Conservation (phyloP, 2,888 invertebrate genomes). For the Lasioglossum zephyrum region DNA sequence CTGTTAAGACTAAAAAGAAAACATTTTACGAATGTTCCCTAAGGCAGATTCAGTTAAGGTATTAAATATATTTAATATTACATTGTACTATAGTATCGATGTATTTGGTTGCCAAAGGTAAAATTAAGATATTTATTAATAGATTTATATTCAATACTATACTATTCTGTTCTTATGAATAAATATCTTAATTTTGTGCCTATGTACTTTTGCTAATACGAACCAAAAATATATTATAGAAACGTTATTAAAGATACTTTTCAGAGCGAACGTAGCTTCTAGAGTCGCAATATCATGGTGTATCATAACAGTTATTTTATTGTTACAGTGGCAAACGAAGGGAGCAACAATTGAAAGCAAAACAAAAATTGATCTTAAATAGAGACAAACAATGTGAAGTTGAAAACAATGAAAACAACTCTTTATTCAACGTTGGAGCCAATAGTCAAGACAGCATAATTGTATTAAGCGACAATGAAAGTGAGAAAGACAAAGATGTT, state of each 20-base stretch:
- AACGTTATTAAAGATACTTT: background rate
- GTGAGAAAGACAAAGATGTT: slow-evolving; percentile 21
- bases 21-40: slow-evolving; percentile 47
- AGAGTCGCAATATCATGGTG: background rate
- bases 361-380: background rate
- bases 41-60: slow-evolving; percentile 56
- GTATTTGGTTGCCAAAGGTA: background rate
- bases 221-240: background rate
- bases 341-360: background rate
- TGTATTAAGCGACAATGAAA: slow-evolving; percentile 67
- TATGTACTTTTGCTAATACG: background rate
- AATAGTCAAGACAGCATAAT: slow-evolving; percentile 61
- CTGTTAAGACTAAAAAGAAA: background rate
- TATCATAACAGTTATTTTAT: background rate
- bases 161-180: too few species aligned
- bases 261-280: background rate
- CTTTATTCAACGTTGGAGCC: background rate
- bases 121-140: background rate
- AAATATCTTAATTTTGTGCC: too few species aligned
- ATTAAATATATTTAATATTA: slow-evolving; percentile 10
- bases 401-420: background rate
- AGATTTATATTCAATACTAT: background rate
- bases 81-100: background rate
- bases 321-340: slow-evolving; percentile 28
- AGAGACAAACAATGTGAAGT: background rate